These are phyloP conservation scores for Ceratoteleas bidentatus DNA, from an alignment of 1,140 invertebrate genomes.

Conservation along the genomic window DNA sequence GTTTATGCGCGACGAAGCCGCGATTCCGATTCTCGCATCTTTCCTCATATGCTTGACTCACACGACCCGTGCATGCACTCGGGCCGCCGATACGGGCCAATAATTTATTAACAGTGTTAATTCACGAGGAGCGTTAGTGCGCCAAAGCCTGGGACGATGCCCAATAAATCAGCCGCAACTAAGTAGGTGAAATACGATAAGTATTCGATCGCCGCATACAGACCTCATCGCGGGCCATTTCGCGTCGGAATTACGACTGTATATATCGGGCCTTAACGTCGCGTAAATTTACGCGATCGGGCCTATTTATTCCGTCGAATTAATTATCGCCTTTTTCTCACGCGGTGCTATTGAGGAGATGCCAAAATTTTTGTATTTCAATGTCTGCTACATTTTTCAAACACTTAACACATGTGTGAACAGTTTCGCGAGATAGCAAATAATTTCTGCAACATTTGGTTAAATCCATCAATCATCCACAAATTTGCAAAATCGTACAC, in stretches of 20 bases:
- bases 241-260: constrained; percentile 30
- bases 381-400: too few relatives aligned
- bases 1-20: constrained; percentile 39
- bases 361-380: too few relatives aligned
- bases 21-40: constrained; percentile 55
- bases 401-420: too few relatives aligned
- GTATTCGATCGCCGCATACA: constrained; percentile 59
- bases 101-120: constrained; percentile 66
- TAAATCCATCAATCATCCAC: too few relatives aligned
- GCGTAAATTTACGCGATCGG: constrained; percentile 51
- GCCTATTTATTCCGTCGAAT: constrained; percentile 41
- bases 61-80: constrained; percentile 59
- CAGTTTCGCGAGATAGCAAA: too few relatives aligned
- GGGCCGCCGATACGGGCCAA: constrained; percentile 62
- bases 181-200: constrained; percentile 67
- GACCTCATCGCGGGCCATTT: constrained; percentile 49
- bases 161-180: constrained; percentile 64
- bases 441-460: too few relatives aligned
- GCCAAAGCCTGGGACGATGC: constrained; percentile 57
- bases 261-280: constrained; percentile 43
- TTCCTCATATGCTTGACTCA: constrained; percentile 53
- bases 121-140: constrained; percentile 59
- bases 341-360: too few relatives aligned
- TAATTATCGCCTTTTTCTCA: constrained; percentile 20
- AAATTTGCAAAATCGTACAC: too few relatives aligned